Conservation (phyloP, 2,888 invertebrate species). For the Cabera pusaria region DNA sequence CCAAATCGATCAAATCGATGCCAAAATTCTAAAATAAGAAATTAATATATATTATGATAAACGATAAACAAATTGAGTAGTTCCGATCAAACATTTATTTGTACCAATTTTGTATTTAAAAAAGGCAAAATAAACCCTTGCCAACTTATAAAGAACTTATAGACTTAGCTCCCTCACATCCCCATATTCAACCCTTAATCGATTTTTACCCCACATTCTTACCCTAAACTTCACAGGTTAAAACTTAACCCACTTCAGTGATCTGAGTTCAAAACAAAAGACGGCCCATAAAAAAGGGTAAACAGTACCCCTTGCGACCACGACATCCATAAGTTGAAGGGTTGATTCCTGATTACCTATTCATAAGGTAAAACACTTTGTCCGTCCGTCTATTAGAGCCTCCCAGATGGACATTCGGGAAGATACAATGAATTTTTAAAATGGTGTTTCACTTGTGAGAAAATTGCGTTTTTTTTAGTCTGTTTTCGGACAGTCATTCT, state of each 20-base stretch:
- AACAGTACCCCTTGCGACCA: constrained; percentile 35
- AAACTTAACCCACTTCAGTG: constrained; percentile 21
- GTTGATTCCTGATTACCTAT: constrained; percentile 69
- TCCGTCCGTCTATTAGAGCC: constrained; percentile 58
- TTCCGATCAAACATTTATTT: too few species aligned
- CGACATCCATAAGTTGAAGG: constrained; percentile 56
- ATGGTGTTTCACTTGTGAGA: constrained; percentile 41
- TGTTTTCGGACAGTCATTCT: constrained; percentile 1
- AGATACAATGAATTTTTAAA: constrained; percentile 64
- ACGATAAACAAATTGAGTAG: too few species aligned
- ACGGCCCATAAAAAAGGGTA: constrained; percentile 42
- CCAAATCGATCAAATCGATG: too few species aligned
- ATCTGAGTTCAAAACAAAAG: constrained; percentile 33
- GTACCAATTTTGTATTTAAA: too few species aligned
- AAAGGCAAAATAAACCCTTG: too few species aligned
- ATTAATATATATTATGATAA: too few species aligned
- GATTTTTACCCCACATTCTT: not conserved
- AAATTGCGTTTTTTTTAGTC: constrained; percentile 30
- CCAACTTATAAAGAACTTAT: too few species aligned
- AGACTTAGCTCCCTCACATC: too few species aligned
- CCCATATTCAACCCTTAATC: too few species aligned
- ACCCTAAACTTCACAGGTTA: constrained; percentile 18
- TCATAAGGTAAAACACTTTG: constrained; percentile 72
- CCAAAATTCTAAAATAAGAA: too few species aligned
- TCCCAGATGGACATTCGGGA: constrained; percentile 40